Evolutionary conservation across 2,888 invertebrate genomes (phyloP).

Genomic region (Eudasyphora cyanicolor): DNA sequence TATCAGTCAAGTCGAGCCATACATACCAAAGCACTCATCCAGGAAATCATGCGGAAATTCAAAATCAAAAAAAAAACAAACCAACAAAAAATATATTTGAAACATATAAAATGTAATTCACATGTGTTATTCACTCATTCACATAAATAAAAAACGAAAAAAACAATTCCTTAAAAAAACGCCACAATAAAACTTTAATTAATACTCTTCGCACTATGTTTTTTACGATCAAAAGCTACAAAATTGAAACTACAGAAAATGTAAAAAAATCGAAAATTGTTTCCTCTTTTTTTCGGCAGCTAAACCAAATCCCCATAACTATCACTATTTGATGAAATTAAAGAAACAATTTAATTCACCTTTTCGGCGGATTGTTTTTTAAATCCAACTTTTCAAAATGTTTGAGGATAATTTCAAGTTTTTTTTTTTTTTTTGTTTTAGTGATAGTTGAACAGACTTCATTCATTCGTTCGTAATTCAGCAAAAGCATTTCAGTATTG

Average conservation of each 20-base stretch:
- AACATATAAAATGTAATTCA: slow-evolving; percentile 33
- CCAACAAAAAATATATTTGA: slow-evolving; percentile 22
- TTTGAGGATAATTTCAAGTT: background rate
- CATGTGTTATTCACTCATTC: slow-evolving; percentile 36
- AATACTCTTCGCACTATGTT: slow-evolving; percentile 48
- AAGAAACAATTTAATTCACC: background rate
- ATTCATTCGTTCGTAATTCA: too few relatives aligned
- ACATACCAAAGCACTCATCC: slow-evolving; percentile 17
- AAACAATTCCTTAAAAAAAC: slow-evolving; percentile 13
- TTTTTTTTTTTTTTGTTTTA: too few relatives aligned
- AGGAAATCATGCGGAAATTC: slow-evolving; percentile 58
- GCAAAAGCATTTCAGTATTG: too few relatives aligned
- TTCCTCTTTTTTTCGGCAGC: slow-evolving; percentile 51
- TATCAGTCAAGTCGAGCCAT: background rate
- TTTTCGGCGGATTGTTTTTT: background rate
- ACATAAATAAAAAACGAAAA: background rate
- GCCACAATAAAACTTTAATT: slow-evolving; percentile 53
- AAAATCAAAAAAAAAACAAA: slow-evolving; percentile 29
- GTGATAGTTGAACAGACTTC: too few relatives aligned
- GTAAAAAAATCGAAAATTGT: slow-evolving; percentile 44
- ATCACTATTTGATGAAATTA: background rate
- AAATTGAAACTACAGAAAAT: background rate
- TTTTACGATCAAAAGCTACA: too few relatives aligned
- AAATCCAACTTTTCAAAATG: background rate
- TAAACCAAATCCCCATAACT: background rate